A percentile compares a stretch with the other conserved stretches of the same genome.
Conservation (phyloP, 2,113 vertebrate genomes). For the Serranochromis macrocephalus region DNA sequence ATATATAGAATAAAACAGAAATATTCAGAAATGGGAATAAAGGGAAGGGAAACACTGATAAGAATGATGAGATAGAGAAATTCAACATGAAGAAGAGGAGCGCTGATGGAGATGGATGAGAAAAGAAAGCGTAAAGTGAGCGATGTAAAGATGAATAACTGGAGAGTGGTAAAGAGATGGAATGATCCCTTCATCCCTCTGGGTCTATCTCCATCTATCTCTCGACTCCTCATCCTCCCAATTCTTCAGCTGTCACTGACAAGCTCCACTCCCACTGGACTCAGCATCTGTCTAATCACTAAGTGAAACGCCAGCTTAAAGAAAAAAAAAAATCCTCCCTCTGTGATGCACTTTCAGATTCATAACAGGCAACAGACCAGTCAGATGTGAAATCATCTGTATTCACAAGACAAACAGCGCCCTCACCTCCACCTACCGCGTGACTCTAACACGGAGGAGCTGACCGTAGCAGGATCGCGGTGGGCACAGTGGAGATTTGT, state of each 20-base stretch:
- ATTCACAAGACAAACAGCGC: not conserved
- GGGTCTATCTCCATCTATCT: not conserved
- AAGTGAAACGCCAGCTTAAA: not conserved
- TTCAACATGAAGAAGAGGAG: not conserved
- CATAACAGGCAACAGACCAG: not conserved
- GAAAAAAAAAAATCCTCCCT: not conserved
- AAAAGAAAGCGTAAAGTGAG: not conserved
- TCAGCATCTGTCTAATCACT: not conserved
- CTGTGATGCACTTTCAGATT: not conserved
- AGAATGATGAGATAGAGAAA: not conserved
- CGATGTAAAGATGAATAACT: not conserved
- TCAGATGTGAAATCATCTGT: constrained; percentile 20
- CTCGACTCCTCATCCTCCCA: not conserved
- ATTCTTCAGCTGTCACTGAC: not conserved
- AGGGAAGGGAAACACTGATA: not conserved
- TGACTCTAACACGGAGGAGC: not conserved
- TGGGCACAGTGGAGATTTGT: constrained; percentile 13
- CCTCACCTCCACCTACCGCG: not conserved
- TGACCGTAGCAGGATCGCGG: not conserved
- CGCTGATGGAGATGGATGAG: not conserved
- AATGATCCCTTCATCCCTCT: not conserved
- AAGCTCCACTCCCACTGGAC: not conserved
- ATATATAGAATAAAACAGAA: not conserved
- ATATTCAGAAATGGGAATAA: not conserved
- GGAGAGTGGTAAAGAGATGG: not conserved